Base-by-base conservation (phyloP, 64 coral and sea anemone genomes). In the Porites lutea region DNA sequence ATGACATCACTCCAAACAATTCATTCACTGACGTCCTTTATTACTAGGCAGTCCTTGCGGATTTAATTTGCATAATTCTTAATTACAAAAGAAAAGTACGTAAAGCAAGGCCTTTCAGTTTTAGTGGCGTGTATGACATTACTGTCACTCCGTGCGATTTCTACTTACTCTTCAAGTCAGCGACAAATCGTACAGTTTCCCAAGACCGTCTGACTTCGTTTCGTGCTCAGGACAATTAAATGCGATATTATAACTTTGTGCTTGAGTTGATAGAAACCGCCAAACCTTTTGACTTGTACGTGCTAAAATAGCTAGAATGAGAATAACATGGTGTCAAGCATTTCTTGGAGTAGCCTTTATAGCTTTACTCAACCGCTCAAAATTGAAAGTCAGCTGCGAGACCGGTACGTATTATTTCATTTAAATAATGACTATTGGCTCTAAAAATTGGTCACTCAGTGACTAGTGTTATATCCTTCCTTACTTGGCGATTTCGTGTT, bases 31-130 rank as follows among this genome's bases (percentile, higher is more conserved):
- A 84, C 61, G 81, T 51, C 14, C 13, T 48, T 66, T 52, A 65
- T 49, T 50, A 37, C 27, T 37, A 37, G 27, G 27, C 13, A 51
- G 63, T 8, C 69, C 19, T 84, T 68, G 8, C 0, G 2, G 16
- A 4, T 52, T 65, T 52, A 67, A 68, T 84, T 84, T 84, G 62
- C 81, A 84, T 84, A 84, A 84, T 69, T 47, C 18, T 16, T n/a
- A 11, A 13, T 52, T 52, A 84, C 46, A 68, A 68, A 67, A 69
- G 45, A 21, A 16, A 3, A 9, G 46, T 51, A 21, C 50, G 1
- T 37, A 67, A 68, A 22, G 6, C 6, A 48, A 64, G 19, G 45
- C 45, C 2, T 13, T 1, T 46, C 16, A 19, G 79, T 51, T 47
- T 22, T 47, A 51, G 52, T 20, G 46, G 81, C 53, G 19, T 2